Base-by-base conservation (phyloP, 2,113 vertebrate species). In the Raphicerus campestris region DNA sequence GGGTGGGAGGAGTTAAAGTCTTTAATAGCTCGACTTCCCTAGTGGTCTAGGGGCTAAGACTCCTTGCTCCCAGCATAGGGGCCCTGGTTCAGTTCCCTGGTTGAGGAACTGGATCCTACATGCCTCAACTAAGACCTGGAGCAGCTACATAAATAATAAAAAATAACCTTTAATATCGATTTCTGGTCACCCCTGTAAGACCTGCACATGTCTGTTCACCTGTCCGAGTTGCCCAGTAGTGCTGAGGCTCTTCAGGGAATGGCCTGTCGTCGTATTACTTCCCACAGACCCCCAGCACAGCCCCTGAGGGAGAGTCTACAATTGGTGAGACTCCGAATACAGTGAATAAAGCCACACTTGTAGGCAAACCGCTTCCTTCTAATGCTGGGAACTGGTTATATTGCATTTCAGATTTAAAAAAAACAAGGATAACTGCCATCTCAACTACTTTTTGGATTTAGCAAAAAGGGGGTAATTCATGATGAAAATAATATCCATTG, bases 341-440 rank as follows among this genome's bases (percentile, higher is more conserved):
- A 70, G 7, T 1, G 4, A 39, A 8, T 3, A 0, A 3, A 5
- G 55, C n/a, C 6, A 1, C 4, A 2, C 15, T 28, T 6, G 2
- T 6, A 66, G 61, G 8, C 24, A 3, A 9, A 10, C 13, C 0
- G 2, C 89, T 26, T 35, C 24, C 13, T 24, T 10, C 73, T 19
- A 5, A 20, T 16, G 0, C 30, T 4, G 0, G 35, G 58, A 61
- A 55, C 60, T 7, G 7, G 66, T 28, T 2, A 2, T 11, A 3
- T 1, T 26, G 19, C 63, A 58, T 2, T 0, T 14, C 39, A 26
- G 84, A 39, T 22, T 14, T 32, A 15, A 47, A 47, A 47, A 30
- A 30, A 19, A 22, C n/a, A 20, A 42, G 6, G 28, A 15, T 14
- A 13, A 5, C 7, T 9, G 1, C 10, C 13, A 26, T 20, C 14